Percentiles rank a stretch among this genome's conserved stretches.
Evolutionary conservation across 2,888 invertebrate species (phyloP).

Genomic region (Catocala fraxini): DNA sequence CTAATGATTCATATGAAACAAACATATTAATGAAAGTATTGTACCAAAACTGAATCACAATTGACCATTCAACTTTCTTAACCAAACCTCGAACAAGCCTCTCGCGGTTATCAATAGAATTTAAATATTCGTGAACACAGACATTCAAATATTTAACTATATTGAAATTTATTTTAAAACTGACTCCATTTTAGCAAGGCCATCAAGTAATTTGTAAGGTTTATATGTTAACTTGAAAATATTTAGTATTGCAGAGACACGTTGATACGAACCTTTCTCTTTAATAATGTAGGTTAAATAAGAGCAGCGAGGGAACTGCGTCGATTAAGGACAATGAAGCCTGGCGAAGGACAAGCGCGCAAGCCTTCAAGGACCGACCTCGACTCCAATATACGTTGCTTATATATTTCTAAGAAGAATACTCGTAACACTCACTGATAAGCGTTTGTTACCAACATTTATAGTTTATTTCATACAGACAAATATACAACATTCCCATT

Average conservation of each 20-base stretch:
- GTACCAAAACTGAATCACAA: neutral
- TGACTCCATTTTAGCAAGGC: slow-evolving; percentile 35
- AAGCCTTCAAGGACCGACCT: slow-evolving; percentile 55
- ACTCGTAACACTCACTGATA: neutral
- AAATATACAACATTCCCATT: neutral
- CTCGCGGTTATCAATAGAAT: slow-evolving; percentile 1
- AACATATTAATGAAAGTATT: slow-evolving; percentile 6
- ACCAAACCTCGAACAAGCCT: slow-evolving; percentile 5
- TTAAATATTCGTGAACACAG: slow-evolving; percentile 8
- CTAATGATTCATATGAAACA: neutral
- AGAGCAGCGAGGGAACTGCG: slow-evolving; percentile 36
- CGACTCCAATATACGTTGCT: neutral
- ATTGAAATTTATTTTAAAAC: slow-evolving; percentile 27
- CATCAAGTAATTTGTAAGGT: slow-evolving; percentile 34
- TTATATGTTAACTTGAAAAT: slow-evolving; percentile 30
- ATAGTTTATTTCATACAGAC: neutral
- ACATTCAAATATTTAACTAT: slow-evolving; percentile 38
- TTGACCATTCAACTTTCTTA: slow-evolving; percentile 1
- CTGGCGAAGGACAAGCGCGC: slow-evolving; percentile 58
- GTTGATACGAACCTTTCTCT: neutral
- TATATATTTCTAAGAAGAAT: slow-evolving; percentile 1
- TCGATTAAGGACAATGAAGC: slow-evolving; percentile 48
- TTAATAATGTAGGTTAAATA: slow-evolving; percentile 18
- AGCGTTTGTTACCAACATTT: neutral
- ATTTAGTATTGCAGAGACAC: slow-evolving; percentile 7